Conservation (phyloP, 2,113 vertebrate species). For the Sterna hirundo region DNA sequence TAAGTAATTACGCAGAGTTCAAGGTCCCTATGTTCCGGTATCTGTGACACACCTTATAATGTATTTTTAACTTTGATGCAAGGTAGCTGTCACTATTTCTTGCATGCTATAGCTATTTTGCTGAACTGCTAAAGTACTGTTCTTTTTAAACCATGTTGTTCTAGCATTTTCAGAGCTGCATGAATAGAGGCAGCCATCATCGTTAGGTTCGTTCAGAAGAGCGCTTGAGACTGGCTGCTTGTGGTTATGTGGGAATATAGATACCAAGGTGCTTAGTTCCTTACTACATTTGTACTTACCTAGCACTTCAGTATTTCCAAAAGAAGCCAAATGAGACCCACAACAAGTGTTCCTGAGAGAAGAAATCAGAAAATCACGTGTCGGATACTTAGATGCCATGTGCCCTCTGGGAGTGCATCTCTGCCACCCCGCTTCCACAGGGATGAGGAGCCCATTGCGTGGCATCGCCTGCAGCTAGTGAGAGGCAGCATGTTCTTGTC, state of each 20-base stretch:
- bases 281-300: not conserved
- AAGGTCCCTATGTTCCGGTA: not conserved
- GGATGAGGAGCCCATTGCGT: rapidly evolving
- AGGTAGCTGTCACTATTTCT: not conserved
- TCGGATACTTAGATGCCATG: rapidly evolving
- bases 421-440: not conserved
- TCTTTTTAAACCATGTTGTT: not conserved
- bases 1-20: not conserved
- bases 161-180: not conserved
- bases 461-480: not conserved
- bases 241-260: not conserved
- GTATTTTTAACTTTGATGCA: not conserved
- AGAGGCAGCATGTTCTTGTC: not conserved
- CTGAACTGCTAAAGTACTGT: not conserved
- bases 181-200: not conserved
- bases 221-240: not conserved
- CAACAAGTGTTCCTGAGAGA: not conserved
- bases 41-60: not conserved
- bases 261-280: not conserved
- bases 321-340: not conserved
- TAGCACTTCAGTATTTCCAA: not conserved
- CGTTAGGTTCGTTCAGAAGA: not conserved
- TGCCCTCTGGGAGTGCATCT: not conserved
- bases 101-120: not conserved
- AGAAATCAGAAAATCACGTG: not conserved